phyloP scores from a whole-genome alignment of 2,888 invertebrate species.

The Loripinus fragilis region DNA sequence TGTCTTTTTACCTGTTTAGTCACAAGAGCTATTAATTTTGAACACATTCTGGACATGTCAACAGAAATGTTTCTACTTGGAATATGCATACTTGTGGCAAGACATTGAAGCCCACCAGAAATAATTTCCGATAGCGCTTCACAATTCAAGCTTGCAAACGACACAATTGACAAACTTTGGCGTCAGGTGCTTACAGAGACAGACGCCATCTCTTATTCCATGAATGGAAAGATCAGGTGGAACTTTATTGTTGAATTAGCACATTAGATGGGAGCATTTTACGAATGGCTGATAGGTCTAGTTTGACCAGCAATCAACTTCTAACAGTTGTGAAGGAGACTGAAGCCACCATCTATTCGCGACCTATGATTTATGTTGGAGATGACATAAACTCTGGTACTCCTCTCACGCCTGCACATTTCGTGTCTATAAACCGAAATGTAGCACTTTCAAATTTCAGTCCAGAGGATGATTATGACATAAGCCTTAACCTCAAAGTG shows the following conservation, averaged over 20 bases:
- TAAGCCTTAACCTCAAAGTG: background rate
- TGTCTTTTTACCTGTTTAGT: too few relatives aligned
- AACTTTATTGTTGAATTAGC: too few relatives aligned
- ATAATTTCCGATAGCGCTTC: too few relatives aligned
- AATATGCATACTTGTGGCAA: background rate
- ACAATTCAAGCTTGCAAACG: too few relatives aligned
- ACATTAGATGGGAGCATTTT: too few relatives aligned
- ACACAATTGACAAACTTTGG: background rate
- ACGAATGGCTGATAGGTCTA: background rate
- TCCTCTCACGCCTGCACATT: too few relatives aligned
- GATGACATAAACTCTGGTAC: too few relatives aligned
- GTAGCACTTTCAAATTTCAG: background rate
- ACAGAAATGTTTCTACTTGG: too few relatives aligned
- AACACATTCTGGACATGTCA: background rate
- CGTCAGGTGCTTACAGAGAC: background rate
- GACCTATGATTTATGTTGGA: too few relatives aligned
- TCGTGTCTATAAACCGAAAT: background rate
- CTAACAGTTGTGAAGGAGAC: too few relatives aligned
- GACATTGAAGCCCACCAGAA: background rate
- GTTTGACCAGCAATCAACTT: conserved; percentile 1
- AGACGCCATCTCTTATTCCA: background rate
- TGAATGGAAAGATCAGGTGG: too few relatives aligned
- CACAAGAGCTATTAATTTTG: too few relatives aligned
- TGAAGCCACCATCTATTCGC: background rate
- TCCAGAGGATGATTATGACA: background rate